A percentile compares a stretch with the other conserved stretches of the same genome.
phyloP scores from a whole-genome alignment of 2,797 vertebrate genomes.

The Ptychadena robeensis region DNA sequence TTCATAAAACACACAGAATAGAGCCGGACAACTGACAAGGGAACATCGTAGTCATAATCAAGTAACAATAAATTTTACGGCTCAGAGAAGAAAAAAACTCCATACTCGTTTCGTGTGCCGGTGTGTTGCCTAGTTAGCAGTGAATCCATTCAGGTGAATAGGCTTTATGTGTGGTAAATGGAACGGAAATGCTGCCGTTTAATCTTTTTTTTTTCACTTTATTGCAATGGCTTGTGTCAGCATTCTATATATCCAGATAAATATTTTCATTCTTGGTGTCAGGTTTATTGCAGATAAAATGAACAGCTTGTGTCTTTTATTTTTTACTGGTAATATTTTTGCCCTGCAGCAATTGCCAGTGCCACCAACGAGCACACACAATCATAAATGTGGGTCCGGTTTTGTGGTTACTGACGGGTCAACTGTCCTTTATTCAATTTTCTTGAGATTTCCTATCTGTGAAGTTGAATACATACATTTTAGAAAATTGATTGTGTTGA shows the following conservation, averaged over 20 bases:
- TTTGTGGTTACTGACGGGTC: background rate
- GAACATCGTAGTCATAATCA: constrained; percentile 49
- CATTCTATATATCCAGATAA: constrained; percentile 26
- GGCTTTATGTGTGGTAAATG: constrained; percentile 40
- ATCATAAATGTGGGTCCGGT: background rate
- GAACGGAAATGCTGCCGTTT: constrained; percentile 13
- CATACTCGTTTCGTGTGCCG: background rate
- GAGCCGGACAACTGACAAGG: constrained; percentile 45
- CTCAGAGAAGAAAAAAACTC: constrained; percentile 25
- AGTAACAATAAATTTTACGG: constrained; percentile 41
- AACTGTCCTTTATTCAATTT: background rate
- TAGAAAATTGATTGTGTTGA: background rate
- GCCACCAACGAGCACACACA: background rate
- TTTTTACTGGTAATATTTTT: constrained; percentile 12
- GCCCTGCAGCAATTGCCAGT: background rate
- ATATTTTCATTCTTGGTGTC: constrained; percentile 30
- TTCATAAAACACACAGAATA: constrained; percentile 41
- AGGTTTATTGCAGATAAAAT: constrained; percentile 24
- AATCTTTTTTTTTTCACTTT: constrained; percentile 36
- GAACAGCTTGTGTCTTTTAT: constrained; percentile 3
- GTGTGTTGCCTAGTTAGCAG: constrained; percentile 26
- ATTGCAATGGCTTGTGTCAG: constrained; percentile 36
- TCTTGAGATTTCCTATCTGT: too few relatives aligned
- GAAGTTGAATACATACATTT: background rate
- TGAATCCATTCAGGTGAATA: constrained; percentile 35